Base-by-base conservation (phyloP, 2,797 vertebrate species). In the Platyrinchus mystaceus region DNA sequence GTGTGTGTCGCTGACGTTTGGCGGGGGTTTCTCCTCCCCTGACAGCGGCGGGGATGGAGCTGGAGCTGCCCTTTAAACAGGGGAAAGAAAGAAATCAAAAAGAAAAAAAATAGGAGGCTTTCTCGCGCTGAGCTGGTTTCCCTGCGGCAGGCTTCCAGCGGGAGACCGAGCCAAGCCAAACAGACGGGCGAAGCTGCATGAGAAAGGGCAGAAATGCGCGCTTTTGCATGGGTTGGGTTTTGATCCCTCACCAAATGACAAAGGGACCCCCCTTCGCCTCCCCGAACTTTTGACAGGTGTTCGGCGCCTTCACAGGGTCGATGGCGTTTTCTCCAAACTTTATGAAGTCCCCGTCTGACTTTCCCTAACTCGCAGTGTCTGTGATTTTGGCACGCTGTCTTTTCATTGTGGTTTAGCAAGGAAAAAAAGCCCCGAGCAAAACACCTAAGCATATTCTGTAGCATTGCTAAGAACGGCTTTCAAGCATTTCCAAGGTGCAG, bases 111-210 rank as follows among this genome's bases (percentile, higher is more conserved):
- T 5, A 3, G 4, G 9, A 50, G 34, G 39, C 24, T 92, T 52
- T 74, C 47, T 94, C 16, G 75, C 68, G 32, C 71, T 55, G 87
- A 71, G 74, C 75, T 87, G 82, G 87, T 66, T 96, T 60, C 87
- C 84, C 94, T 82, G 93, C 85, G 85, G 90, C 79, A 80, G 69
- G 60, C 73, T 95, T 89, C 90, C 94, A 83, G 83, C 62, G 6
- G 87, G 76, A 78, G 80, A 37, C 9, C 15, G 47, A 87, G 93
- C 93, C 95, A 67, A 95, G 64, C 52, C 68, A 68, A 91, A 85
- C 75, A 77, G 87, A 3, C 44, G 62, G 66, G 75, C 74, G 67
- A 41, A 87, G 81, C 84, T 81, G 69, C 62, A 70, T 44, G 78
- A 21, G 84, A 58, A 62, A 46, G 67, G 59, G 75, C 52, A 37